phyloP scores from a whole-genome alignment of 2,113 vertebrate species.

The Plotosus lineatus region DNA sequence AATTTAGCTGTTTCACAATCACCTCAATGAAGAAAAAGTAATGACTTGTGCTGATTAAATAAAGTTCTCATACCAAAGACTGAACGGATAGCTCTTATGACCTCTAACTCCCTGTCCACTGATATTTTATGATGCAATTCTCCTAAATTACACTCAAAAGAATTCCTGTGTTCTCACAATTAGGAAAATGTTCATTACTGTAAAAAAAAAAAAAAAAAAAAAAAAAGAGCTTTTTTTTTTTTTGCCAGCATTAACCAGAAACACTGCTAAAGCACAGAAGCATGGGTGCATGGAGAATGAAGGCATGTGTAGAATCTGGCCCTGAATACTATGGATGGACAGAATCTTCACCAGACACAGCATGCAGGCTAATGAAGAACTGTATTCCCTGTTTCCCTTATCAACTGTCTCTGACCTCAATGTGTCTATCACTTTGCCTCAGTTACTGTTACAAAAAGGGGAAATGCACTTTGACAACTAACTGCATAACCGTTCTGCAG shows the following conservation, averaged over 20 bases:
- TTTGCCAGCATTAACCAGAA: slow-evolving; percentile 9
- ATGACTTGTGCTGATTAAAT: neutral
- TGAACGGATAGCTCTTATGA: neutral
- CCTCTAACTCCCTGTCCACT: neutral
- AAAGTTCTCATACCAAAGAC: neutral
- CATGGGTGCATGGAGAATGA: too few species aligned
- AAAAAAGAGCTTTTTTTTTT: slow-evolving; percentile 15
- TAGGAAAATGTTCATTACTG: neutral
- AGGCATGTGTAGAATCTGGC: neutral
- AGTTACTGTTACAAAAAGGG: slow-evolving; percentile 38
- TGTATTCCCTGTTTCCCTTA: slow-evolving; percentile 51
- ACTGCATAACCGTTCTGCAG: neutral
- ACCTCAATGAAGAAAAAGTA: neutral
- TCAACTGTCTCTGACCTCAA: slow-evolving; percentile 54
- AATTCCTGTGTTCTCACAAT: neutral
- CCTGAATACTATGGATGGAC: neutral
- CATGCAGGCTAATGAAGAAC: slow-evolving; percentile 29
- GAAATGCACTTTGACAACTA: slow-evolving; percentile 18
- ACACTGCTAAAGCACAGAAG: neutral
- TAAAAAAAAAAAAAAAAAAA: too few species aligned
- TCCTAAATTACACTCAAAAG: slow-evolving; percentile 10
- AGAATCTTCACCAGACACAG: slow-evolving; percentile 1
- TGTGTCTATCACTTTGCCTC: slow-evolving; percentile 31
- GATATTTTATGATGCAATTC: neutral
- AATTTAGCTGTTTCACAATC: neutral